Evolutionary conservation across 2,888 invertebrate species (phyloP).

Genomic region (Cephus pulcher): DNA sequence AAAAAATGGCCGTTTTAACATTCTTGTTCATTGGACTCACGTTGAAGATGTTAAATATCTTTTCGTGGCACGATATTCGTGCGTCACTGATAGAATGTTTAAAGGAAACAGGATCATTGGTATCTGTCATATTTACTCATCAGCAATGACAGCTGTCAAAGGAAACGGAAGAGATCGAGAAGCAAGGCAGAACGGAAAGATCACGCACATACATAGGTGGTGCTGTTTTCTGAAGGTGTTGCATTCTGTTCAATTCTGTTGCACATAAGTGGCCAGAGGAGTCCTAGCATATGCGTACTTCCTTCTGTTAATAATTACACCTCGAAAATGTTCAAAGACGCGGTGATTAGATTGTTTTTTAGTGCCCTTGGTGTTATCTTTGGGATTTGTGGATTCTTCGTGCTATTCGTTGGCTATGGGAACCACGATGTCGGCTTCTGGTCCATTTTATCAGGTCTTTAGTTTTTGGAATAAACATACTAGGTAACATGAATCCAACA

Average conservation of each 20-base stretch:
- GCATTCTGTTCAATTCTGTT: not conserved
- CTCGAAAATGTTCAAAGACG: constrained; percentile 37
- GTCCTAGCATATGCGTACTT: not conserved
- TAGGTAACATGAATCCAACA: not conserved
- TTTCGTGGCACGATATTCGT: not conserved
- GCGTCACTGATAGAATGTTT: not conserved
- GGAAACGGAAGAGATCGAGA: not conserved
- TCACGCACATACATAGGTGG: not conserved
- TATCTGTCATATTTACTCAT: not conserved
- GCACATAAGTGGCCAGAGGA: not conserved
- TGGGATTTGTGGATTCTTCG: constrained; percentile 38
- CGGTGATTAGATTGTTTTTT: constrained; percentile 29
- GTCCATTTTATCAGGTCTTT: constrained; percentile 44
- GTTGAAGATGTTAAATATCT: not conserved
- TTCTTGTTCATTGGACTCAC: not conserved
- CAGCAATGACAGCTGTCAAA: not conserved
- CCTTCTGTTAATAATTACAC: constrained; percentile 1
- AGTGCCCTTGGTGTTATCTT: constrained; percentile 37
- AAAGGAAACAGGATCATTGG: not conserved
- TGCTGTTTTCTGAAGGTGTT: not conserved
- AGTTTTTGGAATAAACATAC: not conserved
- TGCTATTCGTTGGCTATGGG: constrained; percentile 35
- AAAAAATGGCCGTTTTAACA: not conserved
- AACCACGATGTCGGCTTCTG: constrained; percentile 46
- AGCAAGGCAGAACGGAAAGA: not conserved